Evolutionary conservation across 2,888 invertebrate genomes (phyloP).

Genomic region (Scelioninae gen. 1): DNA sequence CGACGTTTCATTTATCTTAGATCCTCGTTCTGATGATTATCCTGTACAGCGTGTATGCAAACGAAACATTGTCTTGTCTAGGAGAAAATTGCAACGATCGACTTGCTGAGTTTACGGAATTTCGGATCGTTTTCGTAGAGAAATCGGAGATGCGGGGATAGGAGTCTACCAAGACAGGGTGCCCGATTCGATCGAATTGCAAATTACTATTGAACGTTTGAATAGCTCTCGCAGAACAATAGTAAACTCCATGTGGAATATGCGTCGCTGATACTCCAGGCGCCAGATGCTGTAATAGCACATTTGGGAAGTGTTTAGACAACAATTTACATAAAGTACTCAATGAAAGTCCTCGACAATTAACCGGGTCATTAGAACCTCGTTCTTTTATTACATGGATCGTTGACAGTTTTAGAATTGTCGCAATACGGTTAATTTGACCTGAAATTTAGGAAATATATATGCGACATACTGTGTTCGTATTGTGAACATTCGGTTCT

Average conservation of each 20-base stretch:
- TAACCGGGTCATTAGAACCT: conserved; percentile 36
- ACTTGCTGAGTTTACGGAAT: conserved; percentile 57
- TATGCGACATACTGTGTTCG: too few relatives aligned
- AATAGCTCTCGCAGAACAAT: conserved; percentile 52
- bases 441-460: not conserved
- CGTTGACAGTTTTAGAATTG: conserved; percentile 14
- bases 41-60: conserved; percentile 42
- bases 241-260: conserved; percentile 51
- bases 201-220: conserved; percentile 64
- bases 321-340: conserved; percentile 60
- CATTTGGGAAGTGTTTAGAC: conserved; percentile 62
- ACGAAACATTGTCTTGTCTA: conserved; percentile 43
- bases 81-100: conserved; percentile 55
- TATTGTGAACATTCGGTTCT: too few relatives aligned
- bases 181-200: conserved; percentile 63
- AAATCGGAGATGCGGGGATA: not conserved
- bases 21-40: conserved; percentile 41
- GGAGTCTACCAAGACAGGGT: conserved; percentile 28
- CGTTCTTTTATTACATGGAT: conserved; percentile 14
- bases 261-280: conserved; percentile 44
- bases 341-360: conserved; percentile 53
- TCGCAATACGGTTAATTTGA: not conserved
- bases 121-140: conserved; percentile 38
- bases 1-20: conserved; percentile 48
- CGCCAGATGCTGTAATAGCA: conserved; percentile 55